phyloP scores from a whole-genome alignment of 2,797 vertebrate species.

The Myiothlypis coronata region DNA sequence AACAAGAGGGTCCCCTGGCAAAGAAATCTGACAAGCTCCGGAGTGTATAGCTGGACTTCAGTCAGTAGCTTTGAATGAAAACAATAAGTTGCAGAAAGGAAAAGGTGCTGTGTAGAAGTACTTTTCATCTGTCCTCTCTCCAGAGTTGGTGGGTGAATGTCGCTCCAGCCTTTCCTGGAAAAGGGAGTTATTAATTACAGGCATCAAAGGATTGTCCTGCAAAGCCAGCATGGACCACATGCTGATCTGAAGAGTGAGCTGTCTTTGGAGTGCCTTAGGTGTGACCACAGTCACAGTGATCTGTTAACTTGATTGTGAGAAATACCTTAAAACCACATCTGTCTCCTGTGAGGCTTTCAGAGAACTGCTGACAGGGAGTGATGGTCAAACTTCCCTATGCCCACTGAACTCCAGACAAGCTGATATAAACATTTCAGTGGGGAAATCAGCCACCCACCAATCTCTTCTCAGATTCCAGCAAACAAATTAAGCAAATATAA shows the following conservation, averaged over 20 bases:
- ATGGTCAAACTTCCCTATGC: neutral
- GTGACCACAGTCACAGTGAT: neutral
- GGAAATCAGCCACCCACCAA: neutral
- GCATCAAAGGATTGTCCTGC: neutral
- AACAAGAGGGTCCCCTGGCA: slow-evolving; percentile 25
- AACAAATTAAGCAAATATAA: neutral
- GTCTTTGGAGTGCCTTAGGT: neutral
- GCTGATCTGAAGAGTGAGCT: neutral
- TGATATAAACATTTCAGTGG: neutral
- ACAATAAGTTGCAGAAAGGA: neutral
- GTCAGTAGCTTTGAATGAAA: neutral
- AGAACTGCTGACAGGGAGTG: neutral
- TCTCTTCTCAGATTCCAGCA: neutral
- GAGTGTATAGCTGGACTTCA: neutral
- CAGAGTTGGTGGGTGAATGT: neutral
- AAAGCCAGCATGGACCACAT: neutral
- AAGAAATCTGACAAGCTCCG: neutral
- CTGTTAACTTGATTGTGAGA: neutral
- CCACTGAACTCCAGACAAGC: neutral
- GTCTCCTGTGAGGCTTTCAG: neutral
- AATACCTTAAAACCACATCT: neutral
- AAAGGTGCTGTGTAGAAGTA: neutral
- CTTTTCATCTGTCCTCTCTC: neutral
- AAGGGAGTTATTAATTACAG: neutral
- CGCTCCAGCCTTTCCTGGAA: neutral